A percentile compares a stretch with the other conserved stretches of the same genome.
phyloP scores from a whole-genome alignment of 2,888 invertebrate species.

The Stratiomys singularior region DNA sequence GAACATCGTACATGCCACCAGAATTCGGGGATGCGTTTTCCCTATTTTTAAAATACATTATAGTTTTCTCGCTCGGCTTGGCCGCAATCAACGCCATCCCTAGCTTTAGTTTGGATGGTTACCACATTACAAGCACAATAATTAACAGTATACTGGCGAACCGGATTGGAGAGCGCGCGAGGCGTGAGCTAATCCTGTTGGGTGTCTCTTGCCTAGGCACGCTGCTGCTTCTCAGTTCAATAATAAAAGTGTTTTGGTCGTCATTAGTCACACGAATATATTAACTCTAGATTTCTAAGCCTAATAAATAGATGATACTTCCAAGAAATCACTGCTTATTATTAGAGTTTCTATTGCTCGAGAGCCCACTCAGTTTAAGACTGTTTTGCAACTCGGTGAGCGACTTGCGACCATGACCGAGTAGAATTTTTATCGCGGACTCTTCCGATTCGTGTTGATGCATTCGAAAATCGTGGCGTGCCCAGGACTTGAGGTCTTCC shows the following conservation, averaged over 20 bases:
- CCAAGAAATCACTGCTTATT: conserved; percentile 23
- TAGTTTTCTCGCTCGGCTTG: conserved; percentile 88
- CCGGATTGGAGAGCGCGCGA: conserved; percentile 67
- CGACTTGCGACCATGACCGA: conserved; percentile 77
- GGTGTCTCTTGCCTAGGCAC: conserved; percentile 80
- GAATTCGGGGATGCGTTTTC: conserved; percentile 76
- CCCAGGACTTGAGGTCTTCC: conserved; percentile 77
- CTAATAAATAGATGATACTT: conserved; percentile 31
- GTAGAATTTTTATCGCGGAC: conserved; percentile 75
- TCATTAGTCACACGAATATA: conserved; percentile 60
- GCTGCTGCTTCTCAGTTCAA: conserved; percentile 72
- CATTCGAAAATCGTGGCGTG: conserved; percentile 76
- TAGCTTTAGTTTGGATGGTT: conserved; percentile 93
- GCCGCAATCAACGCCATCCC: conserved; percentile 92
- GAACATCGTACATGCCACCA: conserved; percentile 70
- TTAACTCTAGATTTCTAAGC: conserved; percentile 48
- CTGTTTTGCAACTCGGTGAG: conserved; percentile 75
- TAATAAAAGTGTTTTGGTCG: conserved; percentile 69
- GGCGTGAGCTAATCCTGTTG: conserved; percentile 73
- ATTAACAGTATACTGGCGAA: conserved; percentile 70
- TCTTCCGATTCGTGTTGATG: conserved; percentile 79
- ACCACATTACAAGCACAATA: conserved; percentile 82
- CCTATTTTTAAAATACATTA: conserved; percentile 82
- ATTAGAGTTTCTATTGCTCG: conserved; percentile 47
- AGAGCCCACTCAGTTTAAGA: conserved; percentile 68